These are phyloP conservation scores for Platycheirus albimanus DNA, from an alignment of 2,888 invertebrate species.

Conservation along the genomic window DNA sequence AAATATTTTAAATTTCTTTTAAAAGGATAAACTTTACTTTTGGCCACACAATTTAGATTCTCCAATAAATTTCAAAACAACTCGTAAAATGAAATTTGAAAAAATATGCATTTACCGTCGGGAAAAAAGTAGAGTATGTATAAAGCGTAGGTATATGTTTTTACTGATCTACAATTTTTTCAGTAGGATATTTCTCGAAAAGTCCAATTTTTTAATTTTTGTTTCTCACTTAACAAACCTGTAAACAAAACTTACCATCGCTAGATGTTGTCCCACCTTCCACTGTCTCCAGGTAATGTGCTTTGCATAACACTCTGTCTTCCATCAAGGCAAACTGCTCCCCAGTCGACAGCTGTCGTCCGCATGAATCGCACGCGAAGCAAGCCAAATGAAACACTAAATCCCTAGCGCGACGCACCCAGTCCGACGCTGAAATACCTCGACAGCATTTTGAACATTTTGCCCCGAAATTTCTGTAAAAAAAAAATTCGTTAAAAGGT, in stretches of 20 bases:
- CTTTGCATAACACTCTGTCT: slow-evolving; percentile 97
- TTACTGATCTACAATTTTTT: too few relatives aligned
- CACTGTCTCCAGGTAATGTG: slow-evolving; percentile 97
- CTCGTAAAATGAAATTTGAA: too few relatives aligned
- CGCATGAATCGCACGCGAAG: slow-evolving; percentile 98
- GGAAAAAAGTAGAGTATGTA: too few relatives aligned
- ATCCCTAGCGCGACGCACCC: slow-evolving; percentile 97
- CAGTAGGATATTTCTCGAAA: too few relatives aligned
- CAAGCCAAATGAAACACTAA: slow-evolving; percentile 99
- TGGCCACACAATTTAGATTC: too few relatives aligned
- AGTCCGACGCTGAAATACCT: slow-evolving; percentile 96
- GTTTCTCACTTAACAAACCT: background rate
- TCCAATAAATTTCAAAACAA: too few relatives aligned
- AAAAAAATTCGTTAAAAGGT: slow-evolving; percentile 51
- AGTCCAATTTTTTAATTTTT: too few relatives aligned
- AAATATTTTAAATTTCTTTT: too few relatives aligned
- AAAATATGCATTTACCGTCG: too few relatives aligned
- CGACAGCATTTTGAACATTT: slow-evolving; percentile 98
- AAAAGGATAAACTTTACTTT: too few relatives aligned
- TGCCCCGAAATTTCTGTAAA: slow-evolving; percentile 95
- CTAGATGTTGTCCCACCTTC: slow-evolving; percentile 95
- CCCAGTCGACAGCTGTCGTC: slow-evolving; percentile 95
- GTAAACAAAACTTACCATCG: slow-evolving; percentile 86
- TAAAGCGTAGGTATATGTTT: too few relatives aligned
- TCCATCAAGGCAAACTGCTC: slow-evolving; percentile 99